Percentiles rank a stretch among this genome's conserved stretches.
Evolutionary conservation across 2,797 vertebrate species (phyloP).

Genomic region (Yasuhikotakia modesta): DNA sequence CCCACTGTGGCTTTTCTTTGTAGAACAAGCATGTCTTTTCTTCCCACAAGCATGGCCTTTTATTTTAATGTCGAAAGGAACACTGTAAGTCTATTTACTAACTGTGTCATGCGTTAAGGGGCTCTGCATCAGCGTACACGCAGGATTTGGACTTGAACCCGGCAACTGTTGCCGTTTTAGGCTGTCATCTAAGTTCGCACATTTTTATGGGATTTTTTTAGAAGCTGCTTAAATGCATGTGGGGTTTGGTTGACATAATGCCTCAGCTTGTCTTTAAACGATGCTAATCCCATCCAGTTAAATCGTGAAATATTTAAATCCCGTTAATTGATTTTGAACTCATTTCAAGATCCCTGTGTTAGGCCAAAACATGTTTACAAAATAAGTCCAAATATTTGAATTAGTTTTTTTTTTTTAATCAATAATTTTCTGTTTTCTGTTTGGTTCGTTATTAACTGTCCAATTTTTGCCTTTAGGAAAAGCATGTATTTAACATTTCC

Average conservation of each 20-base stretch:
- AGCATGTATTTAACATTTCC: no score
- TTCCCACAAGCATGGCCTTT: slow-evolving; percentile 52
- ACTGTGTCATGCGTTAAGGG: slow-evolving; percentile 53
- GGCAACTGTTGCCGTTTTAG: slow-evolving; percentile 48
- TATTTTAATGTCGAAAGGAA: slow-evolving; percentile 55
- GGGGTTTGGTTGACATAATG: slow-evolving; percentile 49
- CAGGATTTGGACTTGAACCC: slow-evolving; percentile 45
- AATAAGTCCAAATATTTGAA: no score
- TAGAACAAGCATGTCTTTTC: slow-evolving; percentile 49
- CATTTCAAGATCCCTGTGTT: slow-evolving; percentile 9
- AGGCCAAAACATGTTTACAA: not conserved
- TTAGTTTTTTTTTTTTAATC: no score
- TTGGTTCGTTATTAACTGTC: no score
- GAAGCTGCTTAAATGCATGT: slow-evolving; percentile 37
- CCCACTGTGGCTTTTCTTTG: slow-evolving; percentile 63
- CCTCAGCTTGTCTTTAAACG: slow-evolving; percentile 19
- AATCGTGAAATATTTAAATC: slow-evolving; percentile 25
- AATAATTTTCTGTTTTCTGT: no score
- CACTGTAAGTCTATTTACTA: slow-evolving; percentile 55
- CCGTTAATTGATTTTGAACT: slow-evolving; percentile 19
- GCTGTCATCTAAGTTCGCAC: slow-evolving; percentile 40
- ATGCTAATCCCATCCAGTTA: slow-evolving; percentile 7
- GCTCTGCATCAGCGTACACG: slow-evolving; percentile 44
- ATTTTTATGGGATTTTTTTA: slow-evolving; percentile 35
- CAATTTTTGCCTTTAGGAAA: no score